phyloP scores from a whole-genome alignment of 1,140 invertebrate genomes.

The Drosophila varians region DNA sequence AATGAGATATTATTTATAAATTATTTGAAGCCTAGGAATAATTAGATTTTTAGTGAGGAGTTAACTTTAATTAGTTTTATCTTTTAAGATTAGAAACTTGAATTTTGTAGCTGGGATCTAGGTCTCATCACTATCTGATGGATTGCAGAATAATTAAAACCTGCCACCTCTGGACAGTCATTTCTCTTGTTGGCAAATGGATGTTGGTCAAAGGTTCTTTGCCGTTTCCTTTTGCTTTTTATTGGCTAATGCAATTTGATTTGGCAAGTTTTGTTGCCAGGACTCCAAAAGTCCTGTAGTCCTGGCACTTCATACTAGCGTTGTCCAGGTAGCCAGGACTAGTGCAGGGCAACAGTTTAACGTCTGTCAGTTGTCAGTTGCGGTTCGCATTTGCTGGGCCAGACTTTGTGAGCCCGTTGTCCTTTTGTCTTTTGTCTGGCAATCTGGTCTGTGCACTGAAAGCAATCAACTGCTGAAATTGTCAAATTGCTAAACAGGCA shows the following conservation, averaged over 20 bases:
- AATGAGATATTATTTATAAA: too few relatives aligned
- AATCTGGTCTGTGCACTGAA: constrained; percentile 50
- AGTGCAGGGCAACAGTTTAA: constrained; percentile 28
- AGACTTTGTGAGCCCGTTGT: constrained; percentile 10
- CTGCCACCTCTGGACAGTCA: not conserved
- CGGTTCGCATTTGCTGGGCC: constrained; percentile 41
- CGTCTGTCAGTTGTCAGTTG: constrained; percentile 54
- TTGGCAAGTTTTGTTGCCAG: constrained; percentile 32
- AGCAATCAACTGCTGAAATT: constrained; percentile 72
- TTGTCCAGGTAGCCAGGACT: constrained; percentile 3
- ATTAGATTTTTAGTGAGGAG: too few relatives aligned
- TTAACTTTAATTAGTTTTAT: too few relatives aligned
- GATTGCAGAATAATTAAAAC: constrained; percentile 31
- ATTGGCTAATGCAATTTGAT: constrained; percentile 38
- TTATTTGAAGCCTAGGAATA: too few relatives aligned
- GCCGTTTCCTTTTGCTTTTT: constrained; percentile 15
- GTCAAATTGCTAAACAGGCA: constrained; percentile 64
- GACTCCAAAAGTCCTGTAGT: not conserved
- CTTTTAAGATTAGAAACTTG: too few relatives aligned
- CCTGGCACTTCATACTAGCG: not conserved
- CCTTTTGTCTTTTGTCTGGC: constrained; percentile 40
- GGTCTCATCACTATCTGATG: not conserved
- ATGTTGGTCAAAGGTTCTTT: constrained; percentile 5
- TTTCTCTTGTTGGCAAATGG: constrained; percentile 2
- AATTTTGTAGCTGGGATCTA: not conserved